Conservation (phyloP, 2,797 vertebrate genomes). For the Anniella stebbinsi region DNA sequence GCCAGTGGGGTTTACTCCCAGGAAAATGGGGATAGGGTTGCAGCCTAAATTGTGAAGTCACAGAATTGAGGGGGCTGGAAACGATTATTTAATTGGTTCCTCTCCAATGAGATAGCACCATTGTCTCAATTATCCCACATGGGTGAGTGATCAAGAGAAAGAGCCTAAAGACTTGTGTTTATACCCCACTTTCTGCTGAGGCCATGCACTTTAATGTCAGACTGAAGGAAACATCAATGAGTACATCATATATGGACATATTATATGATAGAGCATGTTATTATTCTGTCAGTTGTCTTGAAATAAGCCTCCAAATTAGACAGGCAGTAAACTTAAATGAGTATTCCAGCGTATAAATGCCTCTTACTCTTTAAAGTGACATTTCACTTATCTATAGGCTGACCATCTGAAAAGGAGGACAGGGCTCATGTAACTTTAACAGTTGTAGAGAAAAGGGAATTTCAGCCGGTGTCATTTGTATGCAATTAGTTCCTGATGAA, state of each 20-base stretch:
- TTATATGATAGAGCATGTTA: background rate
- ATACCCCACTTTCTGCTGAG: background rate
- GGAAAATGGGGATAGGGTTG: too few species aligned
- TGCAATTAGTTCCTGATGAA: too few species aligned
- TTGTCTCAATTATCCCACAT: background rate
- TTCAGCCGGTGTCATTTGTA: too few species aligned
- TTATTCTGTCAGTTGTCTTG: background rate
- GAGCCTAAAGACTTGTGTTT: background rate
- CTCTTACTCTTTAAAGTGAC: constrained; percentile 27
- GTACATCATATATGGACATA: constrained; percentile 12
- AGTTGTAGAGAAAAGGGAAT: too few species aligned
- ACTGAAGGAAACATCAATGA: constrained; percentile 17
- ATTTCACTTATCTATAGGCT: too few species aligned
- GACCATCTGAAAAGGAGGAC: too few species aligned
- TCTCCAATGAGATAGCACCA: background rate
- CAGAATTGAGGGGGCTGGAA: background rate
- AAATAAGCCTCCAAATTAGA: constrained; percentile 23
- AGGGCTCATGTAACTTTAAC: too few species aligned
- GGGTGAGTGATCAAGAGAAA: background rate
- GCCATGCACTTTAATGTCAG: background rate
- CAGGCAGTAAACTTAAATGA: constrained; percentile 15
- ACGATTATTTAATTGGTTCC: background rate
- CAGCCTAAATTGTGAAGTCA: background rate
- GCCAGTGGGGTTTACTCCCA: too few species aligned
- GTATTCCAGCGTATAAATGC: background rate